A percentile compares a stretch with the other conserved stretches of the same genome.
Conservation (phyloP, 2,888 invertebrate species). For the Pantelozetes paolii region DNA sequence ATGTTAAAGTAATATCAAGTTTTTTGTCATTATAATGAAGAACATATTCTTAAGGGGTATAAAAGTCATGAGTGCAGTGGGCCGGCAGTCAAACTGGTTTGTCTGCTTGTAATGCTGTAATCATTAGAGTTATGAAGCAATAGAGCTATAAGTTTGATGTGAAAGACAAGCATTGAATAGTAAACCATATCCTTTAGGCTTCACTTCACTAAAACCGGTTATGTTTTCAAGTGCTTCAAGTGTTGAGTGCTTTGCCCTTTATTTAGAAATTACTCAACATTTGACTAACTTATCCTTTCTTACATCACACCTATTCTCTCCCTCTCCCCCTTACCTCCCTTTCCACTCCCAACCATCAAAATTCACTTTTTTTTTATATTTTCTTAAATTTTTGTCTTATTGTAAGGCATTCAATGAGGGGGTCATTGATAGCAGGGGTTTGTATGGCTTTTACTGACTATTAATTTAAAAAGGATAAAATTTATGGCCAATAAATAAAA, state of each 20-base stretch:
- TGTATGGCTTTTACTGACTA: too few relatives aligned
- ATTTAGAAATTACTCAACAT: constrained; percentile 16
- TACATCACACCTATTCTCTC: constrained; percentile 1
- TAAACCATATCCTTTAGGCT: constrained; percentile 28
- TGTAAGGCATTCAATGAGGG: too few relatives aligned
- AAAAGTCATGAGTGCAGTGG: constrained; percentile 36
- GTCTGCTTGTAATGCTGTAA: neutral
- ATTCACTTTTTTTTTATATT: neutral
- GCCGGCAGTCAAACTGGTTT: constrained; percentile 37
- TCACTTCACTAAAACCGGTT: constrained; percentile 27
- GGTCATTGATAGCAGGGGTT: too few relatives aligned
- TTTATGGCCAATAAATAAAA: too few relatives aligned
- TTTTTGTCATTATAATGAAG: constrained; percentile 6
- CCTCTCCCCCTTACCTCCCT: neutral
- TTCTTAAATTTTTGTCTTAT: neutral
- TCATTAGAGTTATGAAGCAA: neutral
- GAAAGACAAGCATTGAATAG: neutral
- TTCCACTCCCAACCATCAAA: too few relatives aligned
- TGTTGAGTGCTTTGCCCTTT: constrained; percentile 34
- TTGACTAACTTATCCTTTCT: constrained; percentile 36
- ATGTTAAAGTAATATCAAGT: too few relatives aligned
- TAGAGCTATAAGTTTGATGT: neutral
- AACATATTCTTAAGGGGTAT: constrained; percentile 29
- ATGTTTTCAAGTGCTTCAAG: constrained; percentile 6
- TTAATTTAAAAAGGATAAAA: too few relatives aligned